Evolutionary conservation across 2,113 vertebrate genomes (phyloP).

Genomic region (Daboia siamensis): DNA sequence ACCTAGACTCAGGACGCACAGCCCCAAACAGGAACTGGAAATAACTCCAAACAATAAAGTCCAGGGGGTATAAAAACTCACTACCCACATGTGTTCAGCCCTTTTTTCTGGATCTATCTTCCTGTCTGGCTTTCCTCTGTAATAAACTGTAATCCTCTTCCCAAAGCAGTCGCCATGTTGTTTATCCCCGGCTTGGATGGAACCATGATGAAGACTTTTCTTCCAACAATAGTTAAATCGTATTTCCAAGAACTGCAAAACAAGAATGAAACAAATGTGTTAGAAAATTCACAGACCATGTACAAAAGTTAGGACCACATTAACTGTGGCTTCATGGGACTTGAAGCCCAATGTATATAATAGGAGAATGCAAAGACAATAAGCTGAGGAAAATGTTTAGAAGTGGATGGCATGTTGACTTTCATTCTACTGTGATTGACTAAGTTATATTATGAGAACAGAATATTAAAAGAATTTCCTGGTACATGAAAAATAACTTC

Average conservation of each 20-base stretch:
- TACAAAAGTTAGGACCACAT: neutral
- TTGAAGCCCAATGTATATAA: neutral
- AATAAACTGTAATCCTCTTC: too few relatives aligned
- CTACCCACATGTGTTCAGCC: too few relatives aligned
- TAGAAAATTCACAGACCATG: neutral
- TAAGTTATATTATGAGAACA: neutral
- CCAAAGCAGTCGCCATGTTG: too few relatives aligned
- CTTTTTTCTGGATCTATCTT: too few relatives aligned
- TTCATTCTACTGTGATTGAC: neutral
- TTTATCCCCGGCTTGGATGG: too few relatives aligned
- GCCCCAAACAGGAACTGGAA: too few relatives aligned
- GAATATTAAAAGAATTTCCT: neutral
- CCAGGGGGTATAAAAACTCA: too few relatives aligned
- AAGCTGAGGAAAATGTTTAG: neutral
- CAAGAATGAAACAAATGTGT: neutral
- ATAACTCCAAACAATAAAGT: too few relatives aligned
- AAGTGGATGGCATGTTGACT: neutral
- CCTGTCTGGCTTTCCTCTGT: too few relatives aligned
- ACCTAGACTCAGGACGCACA: too few relatives aligned
- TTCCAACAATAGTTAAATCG: neutral
- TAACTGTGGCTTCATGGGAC: neutral
- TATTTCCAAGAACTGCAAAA: neutral
- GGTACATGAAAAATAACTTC: neutral
- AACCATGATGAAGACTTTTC: too few relatives aligned
- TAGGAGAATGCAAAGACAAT: neutral